phyloP scores from a whole-genome alignment of 2,113 vertebrate species.

The Trichechus manatus region DNA sequence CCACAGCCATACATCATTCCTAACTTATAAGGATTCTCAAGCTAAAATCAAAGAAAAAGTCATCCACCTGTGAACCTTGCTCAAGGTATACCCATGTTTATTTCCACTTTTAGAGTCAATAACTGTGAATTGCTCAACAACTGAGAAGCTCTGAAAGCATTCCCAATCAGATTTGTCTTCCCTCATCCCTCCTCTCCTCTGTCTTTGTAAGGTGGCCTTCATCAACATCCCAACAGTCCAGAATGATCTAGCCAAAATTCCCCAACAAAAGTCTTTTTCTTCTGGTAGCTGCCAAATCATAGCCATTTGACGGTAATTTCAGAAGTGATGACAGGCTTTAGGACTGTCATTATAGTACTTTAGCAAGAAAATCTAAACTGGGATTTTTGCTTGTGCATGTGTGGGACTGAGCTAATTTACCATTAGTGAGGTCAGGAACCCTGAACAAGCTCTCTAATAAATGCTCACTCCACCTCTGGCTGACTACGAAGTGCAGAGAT shows the following conservation, averaged over 20 bases:
- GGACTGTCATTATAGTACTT: slow-evolving; percentile 73
- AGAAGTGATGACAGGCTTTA: slow-evolving; percentile 67
- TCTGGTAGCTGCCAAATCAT: slow-evolving; percentile 66
- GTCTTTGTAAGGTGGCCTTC: not conserved
- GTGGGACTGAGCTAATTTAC: slow-evolving; percentile 60
- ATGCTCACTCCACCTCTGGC: slow-evolving; percentile 63
- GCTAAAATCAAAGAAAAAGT: slow-evolving; percentile 56
- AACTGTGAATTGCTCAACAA: not conserved
- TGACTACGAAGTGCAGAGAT: slow-evolving; percentile 63
- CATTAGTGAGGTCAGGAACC: slow-evolving; percentile 65
- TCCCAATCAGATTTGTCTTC: slow-evolving; percentile 32
- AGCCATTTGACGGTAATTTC: slow-evolving; percentile 72
- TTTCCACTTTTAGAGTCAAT: not conserved
- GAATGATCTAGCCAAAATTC: slow-evolving; percentile 57
- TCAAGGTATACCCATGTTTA: not conserved
- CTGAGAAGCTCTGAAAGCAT: not conserved
- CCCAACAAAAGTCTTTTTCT: slow-evolving; percentile 59
- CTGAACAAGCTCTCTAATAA: slow-evolving; percentile 44
- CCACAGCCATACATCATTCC: not conserved
- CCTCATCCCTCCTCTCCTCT: not conserved
- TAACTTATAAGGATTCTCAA: not conserved
- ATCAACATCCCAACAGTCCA: not conserved
- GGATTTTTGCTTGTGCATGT: slow-evolving; percentile 49
- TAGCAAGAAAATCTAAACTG: slow-evolving; percentile 70
- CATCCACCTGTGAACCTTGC: not conserved